Percentiles rank a stretch among this genome's conserved stretches.
Evolutionary conservation across 2,113 vertebrate genomes (phyloP).

Genomic region (Oxyura jamaicensis): DNA sequence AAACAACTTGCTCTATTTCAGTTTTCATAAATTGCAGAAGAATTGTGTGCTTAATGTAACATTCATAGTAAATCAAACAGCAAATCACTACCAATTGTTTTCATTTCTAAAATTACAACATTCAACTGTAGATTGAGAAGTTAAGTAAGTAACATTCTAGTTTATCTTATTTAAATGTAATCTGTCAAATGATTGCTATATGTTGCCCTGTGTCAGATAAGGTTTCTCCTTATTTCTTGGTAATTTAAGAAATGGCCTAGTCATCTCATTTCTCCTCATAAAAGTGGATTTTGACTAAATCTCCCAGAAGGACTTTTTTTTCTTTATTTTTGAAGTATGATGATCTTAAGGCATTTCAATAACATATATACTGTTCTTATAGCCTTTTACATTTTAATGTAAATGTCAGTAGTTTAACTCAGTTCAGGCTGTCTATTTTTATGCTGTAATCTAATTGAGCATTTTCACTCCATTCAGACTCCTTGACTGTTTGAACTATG

Average conservation of each 20-base stretch:
- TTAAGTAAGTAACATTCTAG: slow-evolving; percentile 25
- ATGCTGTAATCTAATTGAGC: not conserved
- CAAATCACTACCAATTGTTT: slow-evolving; percentile 24
- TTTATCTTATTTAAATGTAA: slow-evolving; percentile 19
- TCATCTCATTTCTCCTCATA: not conserved
- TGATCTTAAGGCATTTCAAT: slow-evolving; percentile 3
- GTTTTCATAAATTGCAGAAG: not conserved
- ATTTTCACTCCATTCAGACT: slow-evolving; percentile 38
- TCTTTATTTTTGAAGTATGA: not conserved
- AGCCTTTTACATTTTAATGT: slow-evolving; percentile 12
- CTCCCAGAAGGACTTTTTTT: not conserved
- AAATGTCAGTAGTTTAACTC: slow-evolving; percentile 21
- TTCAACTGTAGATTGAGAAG: slow-evolving; percentile 6
- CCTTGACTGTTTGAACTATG: not conserved
- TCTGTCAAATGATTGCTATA: not conserved
- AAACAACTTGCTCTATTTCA: not conserved
- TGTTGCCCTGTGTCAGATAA: not conserved
- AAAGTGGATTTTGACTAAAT: slow-evolving; percentile 8
- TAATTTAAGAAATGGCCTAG: slow-evolving; percentile 15
- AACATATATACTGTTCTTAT: not conserved
- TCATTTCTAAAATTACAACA: slow-evolving; percentile 1
- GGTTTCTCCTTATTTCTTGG: not conserved
- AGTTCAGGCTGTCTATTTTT: not conserved
- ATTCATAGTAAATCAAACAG: slow-evolving; percentile 10
- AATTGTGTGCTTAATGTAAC: not conserved